Percentiles rank a stretch among this genome's conserved stretches.
These are phyloP conservation scores for Zygogramma bicolorata DNA, from an alignment of 2,888 invertebrate species.

Conservation along the genomic window DNA sequence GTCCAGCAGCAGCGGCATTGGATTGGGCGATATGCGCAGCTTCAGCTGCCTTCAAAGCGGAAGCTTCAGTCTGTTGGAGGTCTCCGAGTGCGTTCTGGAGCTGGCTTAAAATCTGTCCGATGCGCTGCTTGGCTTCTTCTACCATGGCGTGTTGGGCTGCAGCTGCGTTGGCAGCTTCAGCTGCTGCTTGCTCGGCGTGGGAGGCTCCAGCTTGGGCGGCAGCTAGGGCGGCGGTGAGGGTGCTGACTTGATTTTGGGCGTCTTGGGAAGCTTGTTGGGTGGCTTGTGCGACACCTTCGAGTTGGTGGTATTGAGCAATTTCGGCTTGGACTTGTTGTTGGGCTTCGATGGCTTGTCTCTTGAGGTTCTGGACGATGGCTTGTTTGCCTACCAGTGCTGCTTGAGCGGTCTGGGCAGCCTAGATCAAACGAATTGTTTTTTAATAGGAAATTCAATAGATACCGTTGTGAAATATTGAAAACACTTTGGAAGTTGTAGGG, in stretches of 20 bases:
- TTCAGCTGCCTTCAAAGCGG: slow-evolving; percentile 75
- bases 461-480: too few relatives aligned
- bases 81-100: slow-evolving; percentile 75
- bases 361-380: slow-evolving; percentile 67
- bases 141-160: slow-evolving; percentile 51
- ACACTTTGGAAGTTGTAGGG: too few relatives aligned
- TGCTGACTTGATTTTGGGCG: slow-evolving; percentile 74
- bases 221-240: slow-evolving; percentile 76
- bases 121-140: slow-evolving; percentile 73
- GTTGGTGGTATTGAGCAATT: slow-evolving; percentile 76
- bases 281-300: slow-evolving; percentile 75
- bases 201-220: slow-evolving; percentile 51
- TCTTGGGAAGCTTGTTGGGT: slow-evolving; percentile 78
- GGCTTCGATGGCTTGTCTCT: slow-evolving; percentile 78
- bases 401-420: slow-evolving; percentile 74
- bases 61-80: slow-evolving; percentile 77
- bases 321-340: slow-evolving; percentile 76
- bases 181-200: slow-evolving; percentile 43
- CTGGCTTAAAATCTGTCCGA: slow-evolving; percentile 75
- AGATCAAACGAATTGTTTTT: slow-evolving; percentile 46
- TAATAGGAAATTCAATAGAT: neutral
- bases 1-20: slow-evolving; percentile 74
- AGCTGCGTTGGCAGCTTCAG: slow-evolving; percentile 47
- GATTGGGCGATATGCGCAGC: slow-evolving; percentile 78
- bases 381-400: slow-evolving; percentile 75